Conservation (phyloP, 1,140 invertebrate genomes). For the Phocides pigmalion region DNA sequence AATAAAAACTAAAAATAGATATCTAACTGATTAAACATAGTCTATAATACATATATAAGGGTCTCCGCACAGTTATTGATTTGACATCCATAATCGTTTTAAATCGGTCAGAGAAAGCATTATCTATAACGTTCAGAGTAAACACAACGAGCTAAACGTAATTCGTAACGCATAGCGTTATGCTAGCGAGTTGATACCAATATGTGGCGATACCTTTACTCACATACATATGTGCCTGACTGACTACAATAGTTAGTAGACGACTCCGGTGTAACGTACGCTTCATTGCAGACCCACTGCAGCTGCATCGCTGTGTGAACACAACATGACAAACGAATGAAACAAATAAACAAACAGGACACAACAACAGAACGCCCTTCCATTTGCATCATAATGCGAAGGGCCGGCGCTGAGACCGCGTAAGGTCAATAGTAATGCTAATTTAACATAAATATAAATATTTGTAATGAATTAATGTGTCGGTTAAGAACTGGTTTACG, state of each 20-base stretch:
- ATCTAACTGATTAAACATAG: no score
- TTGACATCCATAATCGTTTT: no score
- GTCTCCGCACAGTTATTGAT: no score
- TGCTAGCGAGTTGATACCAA: no score
- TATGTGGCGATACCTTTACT: no score
- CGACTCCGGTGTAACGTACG: neutral
- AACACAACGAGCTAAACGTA: no score
- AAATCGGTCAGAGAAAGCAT: no score
- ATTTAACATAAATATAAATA: slow-evolving; percentile 15
- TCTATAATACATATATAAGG: no score
- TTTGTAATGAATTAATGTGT: neutral
- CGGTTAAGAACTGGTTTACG: no score
- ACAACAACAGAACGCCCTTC: slow-evolving; percentile 26
- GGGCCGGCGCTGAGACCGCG: slow-evolving; percentile 6
- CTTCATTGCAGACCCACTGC: slow-evolving; percentile 11
- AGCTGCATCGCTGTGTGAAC: slow-evolving; percentile 13
- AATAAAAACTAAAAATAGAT: no score
- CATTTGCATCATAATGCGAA: slow-evolving; percentile 29
- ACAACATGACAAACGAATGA: slow-evolving; percentile 21
- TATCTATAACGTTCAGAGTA: no score
- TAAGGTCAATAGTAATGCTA: slow-evolving; percentile 26
- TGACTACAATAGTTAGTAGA: neutral
- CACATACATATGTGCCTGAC: neutral
- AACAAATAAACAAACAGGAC: slow-evolving; percentile 28
- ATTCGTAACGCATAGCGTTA: no score